These are phyloP conservation scores for Rhinoderma darwinii DNA, from an alignment of 2,113 vertebrate species.

Conservation along the genomic window DNA sequence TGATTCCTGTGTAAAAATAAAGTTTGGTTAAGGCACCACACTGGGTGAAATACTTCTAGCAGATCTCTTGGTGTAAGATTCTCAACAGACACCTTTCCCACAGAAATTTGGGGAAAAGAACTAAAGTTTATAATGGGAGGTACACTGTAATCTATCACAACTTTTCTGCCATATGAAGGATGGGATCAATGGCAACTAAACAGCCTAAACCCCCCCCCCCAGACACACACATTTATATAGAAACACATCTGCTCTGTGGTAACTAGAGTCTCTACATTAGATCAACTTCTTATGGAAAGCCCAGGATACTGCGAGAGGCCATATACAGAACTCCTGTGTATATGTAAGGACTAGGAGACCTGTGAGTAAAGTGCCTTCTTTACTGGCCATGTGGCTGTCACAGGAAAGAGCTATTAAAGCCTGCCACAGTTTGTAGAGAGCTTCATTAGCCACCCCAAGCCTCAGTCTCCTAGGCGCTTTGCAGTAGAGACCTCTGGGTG, in stretches of 20 bases:
- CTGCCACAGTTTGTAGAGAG: too few species aligned
- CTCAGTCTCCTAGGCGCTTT: too few species aligned
- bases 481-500: too few species aligned
- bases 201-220: background rate
- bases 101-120: too few species aligned
- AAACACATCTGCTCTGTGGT: background rate
- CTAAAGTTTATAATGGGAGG: background rate
- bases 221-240: background rate
- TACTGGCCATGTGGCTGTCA: too few species aligned
- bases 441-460: too few species aligned
- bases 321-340: background rate
- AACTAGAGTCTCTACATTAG: background rate
- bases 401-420: too few species aligned
- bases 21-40: too few species aligned
- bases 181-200: background rate
- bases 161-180: background rate
- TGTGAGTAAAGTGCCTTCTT: background rate
- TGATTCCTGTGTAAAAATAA: conserved; percentile 69
- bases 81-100: too few species aligned
- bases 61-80: too few species aligned
- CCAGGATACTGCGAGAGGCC: background rate
- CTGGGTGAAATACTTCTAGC: too few species aligned
- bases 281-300: background rate
- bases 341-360: background rate
- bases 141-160: background rate